Evolutionary conservation across 1,140 invertebrate species (phyloP).

Genomic region (Aethina tumida): DNA sequence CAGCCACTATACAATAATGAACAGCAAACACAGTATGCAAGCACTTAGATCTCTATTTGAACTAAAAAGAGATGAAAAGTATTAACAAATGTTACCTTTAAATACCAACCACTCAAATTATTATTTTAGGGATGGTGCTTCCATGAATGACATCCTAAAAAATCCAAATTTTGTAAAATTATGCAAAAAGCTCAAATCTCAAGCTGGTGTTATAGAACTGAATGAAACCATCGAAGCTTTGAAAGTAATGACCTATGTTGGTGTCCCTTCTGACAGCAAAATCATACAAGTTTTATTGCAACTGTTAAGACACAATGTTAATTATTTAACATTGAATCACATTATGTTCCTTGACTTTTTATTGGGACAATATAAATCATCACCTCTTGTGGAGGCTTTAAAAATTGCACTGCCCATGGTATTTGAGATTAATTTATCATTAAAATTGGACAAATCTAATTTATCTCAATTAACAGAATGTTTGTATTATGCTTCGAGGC

Average conservation of each 20-base stretch:
- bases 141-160: constrained; percentile 24
- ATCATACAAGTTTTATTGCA: constrained; percentile 52
- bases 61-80: constrained; percentile 27
- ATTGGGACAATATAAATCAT: constrained; percentile 35
- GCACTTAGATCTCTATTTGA: constrained; percentile 24
- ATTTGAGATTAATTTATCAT: constrained; percentile 46
- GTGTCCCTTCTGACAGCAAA: constrained; percentile 42
- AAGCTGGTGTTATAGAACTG: constrained; percentile 40
- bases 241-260: constrained; percentile 45
- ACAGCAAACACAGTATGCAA: constrained; percentile 26
- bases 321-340: constrained; percentile 45
- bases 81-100: constrained; percentile 4
- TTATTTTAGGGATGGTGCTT: constrained; percentile 24
- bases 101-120: constrained; percentile 2
- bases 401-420: constrained; percentile 49
- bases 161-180: constrained; percentile 39
- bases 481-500: constrained; percentile 40
- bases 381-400: constrained; percentile 48
- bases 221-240: constrained; percentile 44
- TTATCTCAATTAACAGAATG: constrained; percentile 39
- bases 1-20: constrained; percentile 26
- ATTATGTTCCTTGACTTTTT: constrained; percentile 51
- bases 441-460: constrained; percentile 44
- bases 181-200: constrained; percentile 40
- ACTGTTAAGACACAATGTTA: constrained; percentile 46